phyloP scores from a whole-genome alignment of 2,113 vertebrate genomes.

The Poicephalus meyeri region DNA sequence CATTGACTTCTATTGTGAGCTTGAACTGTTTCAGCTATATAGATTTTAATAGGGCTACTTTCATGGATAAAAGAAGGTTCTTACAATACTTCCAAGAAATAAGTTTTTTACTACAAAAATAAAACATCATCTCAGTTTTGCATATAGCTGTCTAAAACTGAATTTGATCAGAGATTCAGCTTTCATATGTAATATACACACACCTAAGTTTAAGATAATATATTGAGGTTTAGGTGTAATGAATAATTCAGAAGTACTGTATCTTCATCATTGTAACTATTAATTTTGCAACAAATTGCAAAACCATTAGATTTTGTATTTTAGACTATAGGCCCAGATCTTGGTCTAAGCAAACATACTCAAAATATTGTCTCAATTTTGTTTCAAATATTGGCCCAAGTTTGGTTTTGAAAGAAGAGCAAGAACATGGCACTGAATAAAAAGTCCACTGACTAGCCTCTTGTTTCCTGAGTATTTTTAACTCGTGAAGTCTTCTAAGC shows the following conservation, averaged over 20 bases:
- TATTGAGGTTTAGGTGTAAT: background rate
- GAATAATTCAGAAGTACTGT: background rate
- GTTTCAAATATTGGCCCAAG: background rate
- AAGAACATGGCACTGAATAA: background rate
- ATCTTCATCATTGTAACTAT: background rate
- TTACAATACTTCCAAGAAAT: background rate
- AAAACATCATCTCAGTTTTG: background rate
- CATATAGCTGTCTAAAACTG: background rate
- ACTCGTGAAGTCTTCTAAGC: background rate
- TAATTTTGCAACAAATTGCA: background rate
- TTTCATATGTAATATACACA: background rate
- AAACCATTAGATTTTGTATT: background rate
- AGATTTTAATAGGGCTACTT: background rate
- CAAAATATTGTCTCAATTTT: background rate
- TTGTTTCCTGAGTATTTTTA: background rate
- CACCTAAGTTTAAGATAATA: background rate
- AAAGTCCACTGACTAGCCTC: background rate
- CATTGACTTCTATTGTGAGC: background rate
- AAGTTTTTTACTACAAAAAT: background rate
- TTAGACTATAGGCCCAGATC: background rate
- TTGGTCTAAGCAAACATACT: background rate
- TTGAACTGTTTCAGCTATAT: background rate
- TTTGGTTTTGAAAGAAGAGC: background rate
- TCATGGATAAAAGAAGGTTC: background rate
- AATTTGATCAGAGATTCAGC: background rate